These are phyloP conservation scores for Caenorhabditis panamensis DNA, from an alignment of 2,888 invertebrate species.

Conservation along the genomic window DNA sequence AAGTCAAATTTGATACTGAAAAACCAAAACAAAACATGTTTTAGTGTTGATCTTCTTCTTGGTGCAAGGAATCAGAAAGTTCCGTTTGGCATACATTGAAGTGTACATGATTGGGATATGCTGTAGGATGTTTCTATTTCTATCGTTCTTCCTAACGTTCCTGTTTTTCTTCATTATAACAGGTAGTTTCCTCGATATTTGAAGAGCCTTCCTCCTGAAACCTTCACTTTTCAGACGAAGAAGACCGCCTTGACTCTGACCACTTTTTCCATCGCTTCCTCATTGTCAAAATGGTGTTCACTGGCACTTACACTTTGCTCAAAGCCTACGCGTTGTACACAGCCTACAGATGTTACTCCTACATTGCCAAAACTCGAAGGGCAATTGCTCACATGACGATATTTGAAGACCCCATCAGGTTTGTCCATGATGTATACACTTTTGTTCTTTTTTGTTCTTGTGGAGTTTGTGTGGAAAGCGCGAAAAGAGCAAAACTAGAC, in stretches of 20 bases:
- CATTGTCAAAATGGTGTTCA: conserved; percentile 56
- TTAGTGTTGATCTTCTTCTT: conserved; percentile 47
- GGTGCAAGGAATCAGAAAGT: conserved; percentile 58
- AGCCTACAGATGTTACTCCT: conserved; percentile 62
- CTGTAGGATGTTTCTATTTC: conserved; percentile 50
- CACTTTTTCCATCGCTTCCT: conserved; percentile 59
- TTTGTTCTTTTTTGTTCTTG: too few relatives aligned
- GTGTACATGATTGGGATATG: conserved; percentile 58
- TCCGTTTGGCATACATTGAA: conserved; percentile 51
- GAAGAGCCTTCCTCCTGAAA: background rate
- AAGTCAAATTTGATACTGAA: too few relatives aligned
- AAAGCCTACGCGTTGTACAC: conserved; percentile 62
- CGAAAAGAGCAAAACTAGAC: too few relatives aligned
- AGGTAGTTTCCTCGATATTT: conserved; percentile 14
- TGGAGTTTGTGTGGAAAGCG: too few relatives aligned
- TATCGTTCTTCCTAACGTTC: conserved; percentile 47
- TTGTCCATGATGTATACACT: too few relatives aligned
- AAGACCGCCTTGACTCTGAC: conserved; percentile 21
- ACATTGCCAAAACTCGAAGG: conserved; percentile 59
- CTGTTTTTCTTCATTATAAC: conserved; percentile 49
- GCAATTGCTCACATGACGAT: conserved; percentile 53
- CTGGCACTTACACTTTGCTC: conserved; percentile 51
- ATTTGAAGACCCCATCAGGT: conserved; percentile 45
- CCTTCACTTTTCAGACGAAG: conserved; percentile 22
- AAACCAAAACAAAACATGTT: conserved; percentile 9